Percentiles rank a stretch among this genome's conserved stretches.
phyloP scores from a whole-genome alignment of 1,140 invertebrate species.

The Nasonia giraulti region DNA sequence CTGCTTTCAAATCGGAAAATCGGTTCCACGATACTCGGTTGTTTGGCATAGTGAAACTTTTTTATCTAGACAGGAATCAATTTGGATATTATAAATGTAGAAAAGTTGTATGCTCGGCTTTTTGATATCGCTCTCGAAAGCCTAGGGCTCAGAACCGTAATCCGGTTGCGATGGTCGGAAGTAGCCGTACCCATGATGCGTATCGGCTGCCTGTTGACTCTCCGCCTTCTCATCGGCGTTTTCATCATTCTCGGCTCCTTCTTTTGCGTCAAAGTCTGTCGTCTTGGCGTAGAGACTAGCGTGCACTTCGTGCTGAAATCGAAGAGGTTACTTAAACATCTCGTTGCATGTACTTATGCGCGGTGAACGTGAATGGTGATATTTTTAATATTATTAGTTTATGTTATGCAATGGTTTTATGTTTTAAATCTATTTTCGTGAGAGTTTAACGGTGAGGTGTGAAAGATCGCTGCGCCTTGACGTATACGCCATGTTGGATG shows the following conservation, averaged over 20 bases:
- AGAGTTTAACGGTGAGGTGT: too few relatives aligned
- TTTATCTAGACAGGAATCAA: too few relatives aligned
- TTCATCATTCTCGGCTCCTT: background rate
- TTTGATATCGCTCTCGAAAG: background rate
- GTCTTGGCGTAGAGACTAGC: slow-evolving; percentile 16
- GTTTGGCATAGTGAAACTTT: too few relatives aligned
- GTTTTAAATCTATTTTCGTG: too few relatives aligned
- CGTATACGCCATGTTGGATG: too few relatives aligned
- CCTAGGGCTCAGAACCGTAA: slow-evolving; percentile 48
- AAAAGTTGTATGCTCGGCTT: background rate
- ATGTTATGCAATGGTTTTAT: too few relatives aligned
- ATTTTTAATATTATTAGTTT: too few relatives aligned
- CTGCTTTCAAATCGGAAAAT: too few relatives aligned
- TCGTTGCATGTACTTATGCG: background rate
- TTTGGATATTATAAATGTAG: too few relatives aligned
- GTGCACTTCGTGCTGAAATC: slow-evolving; percentile 14
- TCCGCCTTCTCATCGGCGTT: background rate
- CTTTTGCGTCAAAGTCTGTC: slow-evolving; percentile 25
- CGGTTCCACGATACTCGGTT: background rate
- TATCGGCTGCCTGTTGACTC: background rate
- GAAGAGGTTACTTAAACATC: background rate
- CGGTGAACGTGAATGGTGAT: too few relatives aligned
- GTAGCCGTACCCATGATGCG: slow-evolving; percentile 11
- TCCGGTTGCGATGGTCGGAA: slow-evolving; percentile 62
- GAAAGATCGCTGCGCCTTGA: too few relatives aligned